Conservation (phyloP, 2,113 vertebrate species). For the Sinocyclocheilus rhinocerous region DNA sequence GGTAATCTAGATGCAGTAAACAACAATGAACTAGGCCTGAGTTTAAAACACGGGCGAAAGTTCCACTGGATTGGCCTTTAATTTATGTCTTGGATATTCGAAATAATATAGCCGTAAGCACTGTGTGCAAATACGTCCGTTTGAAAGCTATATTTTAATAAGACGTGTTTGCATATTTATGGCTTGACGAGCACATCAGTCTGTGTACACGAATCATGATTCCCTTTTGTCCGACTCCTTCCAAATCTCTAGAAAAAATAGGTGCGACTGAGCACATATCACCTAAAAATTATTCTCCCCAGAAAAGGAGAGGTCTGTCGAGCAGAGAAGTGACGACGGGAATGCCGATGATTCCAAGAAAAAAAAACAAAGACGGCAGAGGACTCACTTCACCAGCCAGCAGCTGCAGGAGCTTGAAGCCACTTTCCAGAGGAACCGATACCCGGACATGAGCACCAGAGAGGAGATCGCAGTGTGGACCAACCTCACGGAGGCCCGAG, state of each 20-base stretch:
- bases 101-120: neutral
- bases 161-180: neutral
- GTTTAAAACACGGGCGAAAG: neutral
- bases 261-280: neutral
- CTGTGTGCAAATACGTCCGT: neutral
- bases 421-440: slow-evolving; percentile 97
- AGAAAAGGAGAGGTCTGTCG: slow-evolving; percentile 87
- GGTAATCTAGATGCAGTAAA: neutral
- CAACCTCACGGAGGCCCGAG: slow-evolving; percentile 96
- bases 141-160: neutral
- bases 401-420: slow-evolving; percentile 97
- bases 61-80: neutral
- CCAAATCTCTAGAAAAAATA: neutral
- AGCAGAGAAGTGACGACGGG: slow-evolving; percentile 85
- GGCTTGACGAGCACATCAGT: neutral
- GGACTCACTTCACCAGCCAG: slow-evolving; percentile 98
- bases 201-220: neutral
- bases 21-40: neutral
- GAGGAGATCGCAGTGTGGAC: slow-evolving; percentile 99
- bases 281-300: slow-evolving; percentile 34
- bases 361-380: slow-evolving; percentile 93
- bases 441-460: slow-evolving; percentile 97
- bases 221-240: neutral
- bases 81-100: neutral
- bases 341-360: slow-evolving; percentile 91